Percentiles rank a stretch among this genome's conserved stretches.
Conservation (phyloP, 1,140 invertebrate species). For the Nautilus pompilius region DNA sequence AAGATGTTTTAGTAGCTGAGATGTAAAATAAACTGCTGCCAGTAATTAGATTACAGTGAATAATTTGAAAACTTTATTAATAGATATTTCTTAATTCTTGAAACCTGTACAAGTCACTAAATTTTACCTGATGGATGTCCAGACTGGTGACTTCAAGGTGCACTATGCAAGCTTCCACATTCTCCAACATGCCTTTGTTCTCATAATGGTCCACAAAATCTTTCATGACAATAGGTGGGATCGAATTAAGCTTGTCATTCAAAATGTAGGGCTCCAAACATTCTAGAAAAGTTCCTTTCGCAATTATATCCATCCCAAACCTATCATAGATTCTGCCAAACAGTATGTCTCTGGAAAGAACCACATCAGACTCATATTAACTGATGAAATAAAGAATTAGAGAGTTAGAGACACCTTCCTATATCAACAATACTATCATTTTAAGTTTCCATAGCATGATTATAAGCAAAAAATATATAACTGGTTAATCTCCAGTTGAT, state of each 20-base stretch:
- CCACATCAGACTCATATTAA: no score
- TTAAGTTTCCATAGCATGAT: no score
- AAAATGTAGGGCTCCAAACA: constrained; percentile 62
- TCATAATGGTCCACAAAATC: constrained; percentile 62
- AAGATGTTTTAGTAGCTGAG: no score
- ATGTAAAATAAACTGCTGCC: no score
- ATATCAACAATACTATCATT: no score
- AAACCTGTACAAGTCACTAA: neutral
- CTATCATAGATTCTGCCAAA: constrained; percentile 59
- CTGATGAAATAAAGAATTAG: no score
- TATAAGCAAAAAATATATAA: no score
- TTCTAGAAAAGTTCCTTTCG: constrained; percentile 59
- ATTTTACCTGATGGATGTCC: constrained; percentile 78
- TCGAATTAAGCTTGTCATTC: constrained; percentile 57
- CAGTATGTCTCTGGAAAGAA: constrained; percentile 52
- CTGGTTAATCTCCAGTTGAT: no score
- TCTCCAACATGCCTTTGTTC: constrained; percentile 57
- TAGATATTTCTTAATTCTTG: no score
- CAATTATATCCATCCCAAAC: constrained; percentile 53
- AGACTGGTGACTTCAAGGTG: constrained; percentile 79
- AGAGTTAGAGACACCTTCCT: no score
- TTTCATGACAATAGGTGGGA: constrained; percentile 61
- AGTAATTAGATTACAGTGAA: no score
- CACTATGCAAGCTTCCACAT: constrained; percentile 76
- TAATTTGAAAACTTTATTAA: no score